These are phyloP conservation scores for Danio albolineatus DNA, from an alignment of 2,797 vertebrate genomes.

Conservation along the genomic window DNA sequence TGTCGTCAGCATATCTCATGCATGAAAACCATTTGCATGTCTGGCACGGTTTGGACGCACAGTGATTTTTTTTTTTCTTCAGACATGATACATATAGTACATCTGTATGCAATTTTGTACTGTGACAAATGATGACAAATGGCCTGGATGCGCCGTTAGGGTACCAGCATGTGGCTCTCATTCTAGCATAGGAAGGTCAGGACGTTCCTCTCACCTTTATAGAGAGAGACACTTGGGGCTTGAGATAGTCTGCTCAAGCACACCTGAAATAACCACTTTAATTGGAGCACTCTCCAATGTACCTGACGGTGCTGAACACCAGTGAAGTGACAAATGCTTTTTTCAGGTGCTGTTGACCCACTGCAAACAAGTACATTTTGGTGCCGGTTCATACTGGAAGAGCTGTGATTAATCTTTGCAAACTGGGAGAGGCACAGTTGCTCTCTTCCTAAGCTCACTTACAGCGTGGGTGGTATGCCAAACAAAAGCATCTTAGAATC, in stretches of 20 bases:
- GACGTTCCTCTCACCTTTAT: slow-evolving; percentile 23
- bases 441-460: not conserved
- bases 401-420: slow-evolving; percentile 12
- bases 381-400: not conserved
- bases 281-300: slow-evolving; percentile 39
- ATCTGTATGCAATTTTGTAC: not conserved
- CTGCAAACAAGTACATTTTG: slow-evolving; percentile 24
- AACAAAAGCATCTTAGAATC: slow-evolving; percentile 11
- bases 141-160: not conserved
- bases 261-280: slow-evolving; percentile 44
- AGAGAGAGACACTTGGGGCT: slow-evolving; percentile 16
- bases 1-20: not conserved
- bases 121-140: slow-evolving; percentile 17
- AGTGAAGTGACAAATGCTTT: slow-evolving; percentile 39
- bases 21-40: not conserved
- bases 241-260: slow-evolving; percentile 2
- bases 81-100: not conserved
- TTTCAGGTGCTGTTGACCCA: slow-evolving; percentile 29
- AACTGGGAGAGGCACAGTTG: not conserved
- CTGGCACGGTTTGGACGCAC: not conserved
- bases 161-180: not conserved
- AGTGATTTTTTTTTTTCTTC: not conserved
- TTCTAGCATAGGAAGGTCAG: slow-evolving; percentile 13
- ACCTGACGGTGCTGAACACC: slow-evolving; percentile 10
- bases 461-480: slow-evolving; percentile 25